A percentile compares a stretch with the other conserved stretches of the same genome.
These are phyloP conservation scores for Misgurnus mizolepis DNA, from an alignment of 2,113 vertebrate species.

Conservation along the genomic window DNA sequence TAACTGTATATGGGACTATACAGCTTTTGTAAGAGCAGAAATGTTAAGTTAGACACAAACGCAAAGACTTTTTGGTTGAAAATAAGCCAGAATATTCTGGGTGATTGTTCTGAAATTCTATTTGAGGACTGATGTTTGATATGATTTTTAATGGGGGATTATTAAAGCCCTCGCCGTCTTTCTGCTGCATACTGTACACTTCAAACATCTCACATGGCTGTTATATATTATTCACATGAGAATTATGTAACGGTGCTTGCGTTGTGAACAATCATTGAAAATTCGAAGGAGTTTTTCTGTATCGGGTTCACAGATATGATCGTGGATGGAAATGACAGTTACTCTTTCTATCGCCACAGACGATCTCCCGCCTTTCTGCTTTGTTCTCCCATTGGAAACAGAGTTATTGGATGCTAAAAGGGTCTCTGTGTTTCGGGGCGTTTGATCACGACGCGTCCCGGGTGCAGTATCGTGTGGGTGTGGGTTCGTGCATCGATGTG, in stretches of 20 bases:
- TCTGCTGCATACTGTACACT: conserved; percentile 29
- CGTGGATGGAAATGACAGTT: conserved; percentile 38
- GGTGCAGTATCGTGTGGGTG: conserved; percentile 23
- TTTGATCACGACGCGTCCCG: conserved; percentile 25
- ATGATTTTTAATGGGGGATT: conserved; percentile 21
- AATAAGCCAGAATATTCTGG: not conserved
- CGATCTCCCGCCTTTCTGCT: not conserved
- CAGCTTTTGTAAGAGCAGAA: not conserved
- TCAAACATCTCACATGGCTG: conserved; percentile 12
- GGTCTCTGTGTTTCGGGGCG: conserved; percentile 5
- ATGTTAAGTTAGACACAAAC: not conserved
- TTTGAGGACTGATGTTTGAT: conserved; percentile 2
- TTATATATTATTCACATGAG: conserved; percentile 48
- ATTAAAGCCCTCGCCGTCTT: conserved; percentile 28
- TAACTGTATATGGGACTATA: not conserved
- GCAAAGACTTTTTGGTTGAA: no score
- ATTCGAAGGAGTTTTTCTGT: conserved; percentile 14
- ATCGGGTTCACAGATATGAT: conserved; percentile 13
- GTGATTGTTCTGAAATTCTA: not conserved
- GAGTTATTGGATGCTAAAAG: conserved; percentile 21
- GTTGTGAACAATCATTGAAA: conserved; percentile 22
- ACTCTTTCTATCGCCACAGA: not conserved
- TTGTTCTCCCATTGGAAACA: conserved; percentile 22
- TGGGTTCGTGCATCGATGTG: conserved; percentile 26
- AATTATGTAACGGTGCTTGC: conserved; percentile 40